Percentiles rank a stretch among this genome's conserved stretches.
phyloP scores from a whole-genome alignment of 2,888 invertebrate genomes.

The Auanema sp. region DNA sequence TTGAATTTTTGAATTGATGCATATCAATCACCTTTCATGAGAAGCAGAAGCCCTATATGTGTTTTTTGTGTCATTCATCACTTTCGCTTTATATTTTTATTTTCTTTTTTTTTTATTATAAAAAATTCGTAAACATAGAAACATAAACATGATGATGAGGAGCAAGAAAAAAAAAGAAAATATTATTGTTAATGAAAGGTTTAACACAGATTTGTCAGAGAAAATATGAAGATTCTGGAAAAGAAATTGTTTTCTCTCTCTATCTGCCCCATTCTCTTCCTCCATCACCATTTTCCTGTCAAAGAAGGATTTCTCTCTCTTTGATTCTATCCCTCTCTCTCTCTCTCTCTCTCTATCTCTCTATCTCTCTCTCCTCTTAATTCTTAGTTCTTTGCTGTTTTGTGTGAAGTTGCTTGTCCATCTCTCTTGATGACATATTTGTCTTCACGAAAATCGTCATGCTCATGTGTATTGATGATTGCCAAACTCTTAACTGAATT shows the following conservation, averaged over 20 bases:
- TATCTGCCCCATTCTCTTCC: not conserved
- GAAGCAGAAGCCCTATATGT: no score
- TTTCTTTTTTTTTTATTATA: not conserved
- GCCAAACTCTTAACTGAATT: no score
- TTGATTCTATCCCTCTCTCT: no score
- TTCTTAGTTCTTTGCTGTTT: constrained; percentile 5
- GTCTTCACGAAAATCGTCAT: no score
- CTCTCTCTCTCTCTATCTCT: no score
- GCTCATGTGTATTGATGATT: no score
- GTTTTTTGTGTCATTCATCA: no score
- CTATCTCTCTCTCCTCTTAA: not conserved
- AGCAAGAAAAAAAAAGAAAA: not conserved
- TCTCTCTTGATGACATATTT: no score
- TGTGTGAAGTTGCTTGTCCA: no score
- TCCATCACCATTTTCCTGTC: not conserved
- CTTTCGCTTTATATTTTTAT: not conserved
- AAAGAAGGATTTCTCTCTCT: not conserved
- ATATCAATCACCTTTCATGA: no score
- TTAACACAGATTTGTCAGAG: not conserved
- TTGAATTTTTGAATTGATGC: no score
- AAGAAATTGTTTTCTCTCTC: no score
- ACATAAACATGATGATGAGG: constrained; percentile 1
- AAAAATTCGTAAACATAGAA: not conserved
- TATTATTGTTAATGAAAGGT: constrained; percentile 4
- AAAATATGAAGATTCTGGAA: not conserved